Base-by-base conservation (phyloP, 2,113 vertebrate species). In the Scomber japonicus region DNA sequence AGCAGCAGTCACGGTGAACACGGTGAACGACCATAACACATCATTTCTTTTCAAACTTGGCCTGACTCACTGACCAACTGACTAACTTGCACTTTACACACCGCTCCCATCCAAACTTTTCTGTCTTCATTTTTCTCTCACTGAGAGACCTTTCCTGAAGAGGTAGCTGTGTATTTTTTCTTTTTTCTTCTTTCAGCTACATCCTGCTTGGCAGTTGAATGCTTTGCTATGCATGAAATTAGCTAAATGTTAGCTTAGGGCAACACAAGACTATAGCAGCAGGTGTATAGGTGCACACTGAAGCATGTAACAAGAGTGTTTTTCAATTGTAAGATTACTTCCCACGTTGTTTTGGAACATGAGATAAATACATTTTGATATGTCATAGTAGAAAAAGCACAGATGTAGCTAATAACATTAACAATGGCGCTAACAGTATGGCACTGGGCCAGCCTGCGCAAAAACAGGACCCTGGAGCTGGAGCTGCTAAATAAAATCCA, bases 1-100 rank as follows among this genome's bases (percentile, higher is more conserved):
- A 81, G 86, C 84, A 82, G 76, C 56, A 45, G 30, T 54, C 75
- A 59, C 62, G 51, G 44, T 68, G 71, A 70, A 63, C 63, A 17
- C 62, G 4, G n/a, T 54, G 27, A 80, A 61, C 16, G 44, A 53
- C 67, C 53, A 19, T 56, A 66, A 69, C 71, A 27, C 63, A 71
- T 74, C 0, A 65, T 71, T 79, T 78, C 75, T 78, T 80, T 84
- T 61, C 60, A 77, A 80, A 56, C 65, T 40, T 5, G 11, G 17
- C 63, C 64, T 57, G 64, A 80, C 54, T 54, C 48, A 79, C 59
- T 61, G 64, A 63, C 81, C 24, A 8, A 61, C 65, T 46, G 55
- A 50, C 65, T 30, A 31, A 53, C 49, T 35, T 17, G 24, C 71
- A 66, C 49, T 66, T 63, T 15, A 49, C 75, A 49, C 75, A 68